Evolutionary conservation across 1,140 invertebrate species (phyloP).

Genomic region (Sipha flava): DNA sequence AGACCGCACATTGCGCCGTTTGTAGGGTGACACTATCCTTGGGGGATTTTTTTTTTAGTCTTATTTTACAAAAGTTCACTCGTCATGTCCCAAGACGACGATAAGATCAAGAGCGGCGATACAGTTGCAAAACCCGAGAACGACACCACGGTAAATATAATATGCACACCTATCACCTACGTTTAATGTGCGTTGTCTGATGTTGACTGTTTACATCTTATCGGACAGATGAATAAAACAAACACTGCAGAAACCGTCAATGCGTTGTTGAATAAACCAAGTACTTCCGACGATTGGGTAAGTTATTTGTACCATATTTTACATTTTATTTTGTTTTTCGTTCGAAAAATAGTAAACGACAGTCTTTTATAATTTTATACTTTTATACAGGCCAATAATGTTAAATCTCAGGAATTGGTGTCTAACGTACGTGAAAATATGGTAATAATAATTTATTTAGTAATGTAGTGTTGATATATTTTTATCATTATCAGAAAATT

Average conservation of each 20-base stretch:
- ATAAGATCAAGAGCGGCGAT: not conserved
- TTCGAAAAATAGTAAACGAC: too few species aligned
- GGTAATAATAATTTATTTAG: not conserved
- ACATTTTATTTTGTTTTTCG: not conserved
- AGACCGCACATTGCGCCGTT: too few species aligned
- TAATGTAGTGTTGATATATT: not conserved
- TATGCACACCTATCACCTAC: not conserved
- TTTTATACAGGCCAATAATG: not conserved
- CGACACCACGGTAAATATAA: not conserved
- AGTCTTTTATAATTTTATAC: not conserved
- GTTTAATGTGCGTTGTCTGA: not conserved
- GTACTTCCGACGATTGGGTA: not conserved
- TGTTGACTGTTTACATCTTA: not conserved
- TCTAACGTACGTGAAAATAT: not conserved
- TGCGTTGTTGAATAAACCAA: not conserved
- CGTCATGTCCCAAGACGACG: not conserved
- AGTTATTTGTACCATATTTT: not conserved
- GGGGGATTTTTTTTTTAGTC: too few species aligned
- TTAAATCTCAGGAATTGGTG: not conserved
- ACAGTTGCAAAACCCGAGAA: not conserved
- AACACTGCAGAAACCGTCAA: not conserved
- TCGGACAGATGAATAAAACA: not conserved
- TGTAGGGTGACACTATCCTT: too few species aligned
- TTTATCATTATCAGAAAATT: not conserved
- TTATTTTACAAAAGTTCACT: too few species aligned